Evolutionary conservation across 2,797 vertebrate species (phyloP), one percentile per base, ranked within the genome.

Genomic region (Tachyglossus aculeatus): DNA sequence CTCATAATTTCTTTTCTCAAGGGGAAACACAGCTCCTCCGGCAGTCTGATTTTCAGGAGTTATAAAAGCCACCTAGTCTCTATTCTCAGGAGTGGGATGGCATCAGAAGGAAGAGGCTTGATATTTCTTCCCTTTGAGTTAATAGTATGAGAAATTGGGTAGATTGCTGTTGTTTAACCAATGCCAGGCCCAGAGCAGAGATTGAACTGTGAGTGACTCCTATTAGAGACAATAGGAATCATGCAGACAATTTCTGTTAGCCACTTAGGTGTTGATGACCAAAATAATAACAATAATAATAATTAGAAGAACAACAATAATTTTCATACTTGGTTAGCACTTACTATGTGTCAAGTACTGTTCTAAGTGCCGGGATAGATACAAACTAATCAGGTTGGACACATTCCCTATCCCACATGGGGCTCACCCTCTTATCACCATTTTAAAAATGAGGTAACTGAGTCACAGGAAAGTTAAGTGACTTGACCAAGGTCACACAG

Each of bases 1-100:
- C 6, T 2, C 58, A 22, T 69, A 61, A 81, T 80, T 74, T 76
- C 29, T 38, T 36, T 76, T 83, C 34, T 73, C 56, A 5, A 10
- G 21, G 40, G 43, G 47, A 76, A 21, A 69, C 36, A 43, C 57
- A 21, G 24, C 53, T 78, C n/a, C 29, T 61, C 21, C 14, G 34
- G 59, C 40, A 32, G 32, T 13, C 59, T 64, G 3, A n/a, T 61
- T 56, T 51, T 54, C 34, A 31, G 25, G 53, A 76, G 15, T 50
- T 25, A 22, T 31, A n/a, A 48, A 22, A 45, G 38, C n/a, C 40
- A 58, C 38, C 19, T 14, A 16, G 6, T n/a, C 11, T 32, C 41
- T 32, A 11, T 51, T 37, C 24, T 51, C 29, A 15, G 45, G 13
- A 25, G 27, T 31, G 50, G 21, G 13, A 16, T 40, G 33, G 32